phyloP scores from a whole-genome alignment of 2,113 vertebrate species.

The Epinephelus cyanopodus region DNA sequence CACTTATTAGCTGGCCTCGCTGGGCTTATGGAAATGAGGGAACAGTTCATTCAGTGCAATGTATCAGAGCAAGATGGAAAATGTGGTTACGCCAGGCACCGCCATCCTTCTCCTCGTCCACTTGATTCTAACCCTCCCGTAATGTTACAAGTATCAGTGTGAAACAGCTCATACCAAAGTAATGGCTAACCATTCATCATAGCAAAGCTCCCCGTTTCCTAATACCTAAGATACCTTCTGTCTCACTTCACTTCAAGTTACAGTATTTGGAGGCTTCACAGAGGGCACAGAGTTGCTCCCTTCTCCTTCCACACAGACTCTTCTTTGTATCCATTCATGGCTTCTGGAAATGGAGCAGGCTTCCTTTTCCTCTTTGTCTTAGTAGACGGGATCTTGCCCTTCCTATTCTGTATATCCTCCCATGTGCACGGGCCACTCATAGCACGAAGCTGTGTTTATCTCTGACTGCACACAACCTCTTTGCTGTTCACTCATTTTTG shows the following conservation, averaged over 20 bases:
- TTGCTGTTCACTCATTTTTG: constrained; percentile 51
- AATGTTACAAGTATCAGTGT: constrained; percentile 15
- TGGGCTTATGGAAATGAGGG: constrained; percentile 72
- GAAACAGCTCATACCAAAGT: constrained; percentile 31
- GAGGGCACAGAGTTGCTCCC: neutral
- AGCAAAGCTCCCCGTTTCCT: constrained; percentile 28
- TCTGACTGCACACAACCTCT: constrained; percentile 9
- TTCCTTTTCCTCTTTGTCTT: constrained; percentile 38
- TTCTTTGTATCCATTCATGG: constrained; percentile 29
- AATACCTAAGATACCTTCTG: constrained; percentile 21
- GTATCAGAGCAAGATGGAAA: constrained; percentile 59
- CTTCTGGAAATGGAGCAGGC: constrained; percentile 6
- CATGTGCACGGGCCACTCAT: constrained; percentile 1
- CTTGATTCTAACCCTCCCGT: constrained; percentile 4
- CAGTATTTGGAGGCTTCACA: constrained; percentile 17
- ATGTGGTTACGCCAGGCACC: constrained; percentile 31
- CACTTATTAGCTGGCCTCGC: constrained; percentile 67
- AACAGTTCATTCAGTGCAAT: constrained; percentile 51
- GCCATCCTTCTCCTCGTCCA: constrained; percentile 12
- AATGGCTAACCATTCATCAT: constrained; percentile 33
- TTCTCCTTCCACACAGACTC: neutral
- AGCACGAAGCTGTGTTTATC: constrained; percentile 28
- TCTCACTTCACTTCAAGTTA: constrained; percentile 16
- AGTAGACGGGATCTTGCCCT: constrained; percentile 22
- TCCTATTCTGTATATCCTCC: constrained; percentile 22